Conservation (phyloP, 2,888 invertebrate genomes). For the Galerucella pusilla region DNA sequence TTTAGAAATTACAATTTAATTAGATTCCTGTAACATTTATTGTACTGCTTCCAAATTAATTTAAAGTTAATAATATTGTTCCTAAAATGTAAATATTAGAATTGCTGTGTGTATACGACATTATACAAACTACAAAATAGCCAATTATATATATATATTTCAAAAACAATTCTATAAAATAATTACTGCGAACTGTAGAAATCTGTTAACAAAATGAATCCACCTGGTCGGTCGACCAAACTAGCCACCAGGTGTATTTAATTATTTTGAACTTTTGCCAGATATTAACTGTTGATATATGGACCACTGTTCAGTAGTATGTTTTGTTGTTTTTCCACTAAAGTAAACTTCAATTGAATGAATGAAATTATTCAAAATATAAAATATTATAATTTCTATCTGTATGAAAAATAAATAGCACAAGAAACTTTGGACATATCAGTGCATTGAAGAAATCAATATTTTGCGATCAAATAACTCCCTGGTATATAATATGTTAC, state of each 20-base stretch:
- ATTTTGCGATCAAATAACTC: no score
- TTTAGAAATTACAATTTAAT: neutral
- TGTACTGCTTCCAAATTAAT: neutral
- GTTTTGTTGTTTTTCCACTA: neutral
- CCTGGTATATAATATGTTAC: no score
- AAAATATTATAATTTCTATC: neutral
- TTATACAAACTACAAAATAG: neutral
- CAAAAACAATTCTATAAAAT: slow-evolving; percentile 1
- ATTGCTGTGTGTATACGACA: neutral
- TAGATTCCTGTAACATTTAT: neutral
- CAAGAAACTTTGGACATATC: neutral
- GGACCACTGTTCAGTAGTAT: neutral
- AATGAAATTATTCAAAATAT: neutral
- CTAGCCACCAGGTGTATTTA: slow-evolving; percentile 19
- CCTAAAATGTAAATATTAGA: neutral
- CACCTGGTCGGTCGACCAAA: neutral
- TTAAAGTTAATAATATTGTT: neutral
- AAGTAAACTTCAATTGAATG: neutral
- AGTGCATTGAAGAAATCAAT: no score
- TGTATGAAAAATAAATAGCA: no score
- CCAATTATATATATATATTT: neutral
- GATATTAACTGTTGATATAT: slow-evolving; percentile 18
- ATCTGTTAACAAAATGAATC: slow-evolving; percentile 19
- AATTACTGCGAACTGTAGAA: neutral
- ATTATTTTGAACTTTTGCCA: slow-evolving; percentile 25